Evolutionary conservation across 2,888 invertebrate genomes (phyloP), one percentile per base, ranked within the genome.

Genomic region (Sarcophaga subvicina): DNA sequence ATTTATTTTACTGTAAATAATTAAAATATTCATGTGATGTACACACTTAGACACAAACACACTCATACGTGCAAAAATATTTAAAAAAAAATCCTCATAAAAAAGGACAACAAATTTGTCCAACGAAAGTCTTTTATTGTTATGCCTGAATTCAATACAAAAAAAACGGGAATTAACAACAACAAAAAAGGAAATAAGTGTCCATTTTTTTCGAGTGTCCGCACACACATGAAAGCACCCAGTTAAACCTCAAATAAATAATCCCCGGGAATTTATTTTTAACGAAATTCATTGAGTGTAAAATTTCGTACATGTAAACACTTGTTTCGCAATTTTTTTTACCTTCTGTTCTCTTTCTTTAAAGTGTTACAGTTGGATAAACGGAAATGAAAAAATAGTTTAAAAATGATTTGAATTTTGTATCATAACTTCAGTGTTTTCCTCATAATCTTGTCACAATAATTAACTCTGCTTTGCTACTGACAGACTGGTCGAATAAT

Each of bases 261-360:
- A 49, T 47, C 72, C 66, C 49, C 12, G 54, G 49, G 71, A 66
- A 45, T 63, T 91, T 91, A 90, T 89, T 89, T 88, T 85, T 86
- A 91, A 90, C 89, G 89, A 90, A 85, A 90, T 91, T 91, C 90
- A 91, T 91, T 90, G 91, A 88, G 91, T 90, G 90, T 91, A 90
- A 90, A 90, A 90, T 90, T 89, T 91, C 82, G 87, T 85, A 85
- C n/a, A 85, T 85, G 84, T 85, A 80, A 80, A 77, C 84, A 85
- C 66, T 80, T 85, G 84, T 67, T 85, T 60, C 22, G 27, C 63
- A 47, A 22, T 47, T 25, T 10, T 14, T 72, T 25, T 64, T 75
- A 14, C 60, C 1, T 49, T 25, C 70, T 70, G 59, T 69, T 27
- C 45, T 27, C 8, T 3, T 63, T 59, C 76, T 59, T 27, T 71